phyloP scores from a whole-genome alignment of 2,797 vertebrate species.

The Sternotherus odoratus region DNA sequence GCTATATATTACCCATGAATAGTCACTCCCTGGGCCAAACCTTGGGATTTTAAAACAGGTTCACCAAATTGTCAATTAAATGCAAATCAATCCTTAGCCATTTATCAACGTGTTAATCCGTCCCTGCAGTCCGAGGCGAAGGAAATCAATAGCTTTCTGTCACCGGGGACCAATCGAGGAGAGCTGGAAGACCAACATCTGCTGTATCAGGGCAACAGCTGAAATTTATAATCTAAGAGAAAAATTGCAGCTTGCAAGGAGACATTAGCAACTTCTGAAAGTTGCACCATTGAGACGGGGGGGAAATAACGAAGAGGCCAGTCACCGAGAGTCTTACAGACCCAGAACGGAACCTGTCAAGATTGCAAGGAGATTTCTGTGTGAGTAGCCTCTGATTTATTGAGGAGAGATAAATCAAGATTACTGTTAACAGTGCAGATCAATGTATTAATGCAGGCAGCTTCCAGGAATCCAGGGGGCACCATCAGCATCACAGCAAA shows the following conservation, averaged over 20 bases:
- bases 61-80: slow-evolving; percentile 99
- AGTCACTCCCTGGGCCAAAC: slow-evolving; percentile 73
- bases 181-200: slow-evolving; percentile 75
- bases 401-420: neutral
- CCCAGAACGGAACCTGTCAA: neutral
- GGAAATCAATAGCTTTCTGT: slow-evolving; percentile 77
- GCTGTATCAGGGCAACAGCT: slow-evolving; percentile 65
- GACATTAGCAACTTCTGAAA: slow-evolving; percentile 70
- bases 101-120: slow-evolving; percentile 90
- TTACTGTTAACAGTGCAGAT: neutral
- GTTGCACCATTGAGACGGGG: neutral
- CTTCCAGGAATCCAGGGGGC: neutral
- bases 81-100: slow-evolving; percentile 93
- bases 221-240: slow-evolving; percentile 77
- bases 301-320: slow-evolving; percentile 50
- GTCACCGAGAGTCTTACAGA: accelerated
- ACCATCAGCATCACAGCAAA: neutral
- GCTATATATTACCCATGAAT: slow-evolving; percentile 82
- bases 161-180: slow-evolving; percentile 81
- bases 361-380: accelerated
- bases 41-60: slow-evolving; percentile 82
- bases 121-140: slow-evolving; percentile 50
- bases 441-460: accelerated
- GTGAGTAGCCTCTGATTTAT: neutral
- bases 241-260: slow-evolving; percentile 56